Conservation (phyloP, 2,888 invertebrate species). For the Philonicus albiceps region DNA sequence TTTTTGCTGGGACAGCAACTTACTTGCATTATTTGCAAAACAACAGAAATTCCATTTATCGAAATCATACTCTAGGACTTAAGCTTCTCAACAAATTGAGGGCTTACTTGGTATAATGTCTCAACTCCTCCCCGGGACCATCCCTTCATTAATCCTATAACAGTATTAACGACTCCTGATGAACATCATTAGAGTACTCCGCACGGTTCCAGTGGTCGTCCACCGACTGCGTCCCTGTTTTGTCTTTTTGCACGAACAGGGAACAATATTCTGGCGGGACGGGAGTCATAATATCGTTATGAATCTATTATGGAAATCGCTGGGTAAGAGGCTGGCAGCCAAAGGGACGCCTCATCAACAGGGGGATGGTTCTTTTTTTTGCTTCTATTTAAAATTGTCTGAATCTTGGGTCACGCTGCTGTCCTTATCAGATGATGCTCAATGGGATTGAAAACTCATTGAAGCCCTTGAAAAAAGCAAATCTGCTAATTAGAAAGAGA, state of each 20-base stretch:
- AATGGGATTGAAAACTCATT: background rate
- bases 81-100: background rate
- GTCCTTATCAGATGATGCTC: background rate
- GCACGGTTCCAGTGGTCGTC: background rate
- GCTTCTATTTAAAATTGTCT: background rate
- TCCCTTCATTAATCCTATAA: conserved; percentile 45
- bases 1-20: background rate
- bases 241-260: background rate
- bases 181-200: conserved; percentile 48
- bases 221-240: background rate
- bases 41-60: background rate
- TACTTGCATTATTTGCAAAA: background rate
- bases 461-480: background rate
- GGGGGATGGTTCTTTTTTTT: background rate
- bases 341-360: conserved; percentile 15
- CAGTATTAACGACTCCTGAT: conserved; percentile 48
- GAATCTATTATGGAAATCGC: conserved; percentile 40
- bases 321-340: background rate
- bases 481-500: background rate
- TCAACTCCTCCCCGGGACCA: background rate
- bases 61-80: background rate
- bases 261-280: background rate
- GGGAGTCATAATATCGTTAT: conserved; percentile 33
- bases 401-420: background rate
- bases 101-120: background rate